Percentiles rank a stretch among this genome's conserved stretches.
Evolutionary conservation across 1,140 invertebrate species (phyloP).

Genomic region (Nomia melanderi): DNA sequence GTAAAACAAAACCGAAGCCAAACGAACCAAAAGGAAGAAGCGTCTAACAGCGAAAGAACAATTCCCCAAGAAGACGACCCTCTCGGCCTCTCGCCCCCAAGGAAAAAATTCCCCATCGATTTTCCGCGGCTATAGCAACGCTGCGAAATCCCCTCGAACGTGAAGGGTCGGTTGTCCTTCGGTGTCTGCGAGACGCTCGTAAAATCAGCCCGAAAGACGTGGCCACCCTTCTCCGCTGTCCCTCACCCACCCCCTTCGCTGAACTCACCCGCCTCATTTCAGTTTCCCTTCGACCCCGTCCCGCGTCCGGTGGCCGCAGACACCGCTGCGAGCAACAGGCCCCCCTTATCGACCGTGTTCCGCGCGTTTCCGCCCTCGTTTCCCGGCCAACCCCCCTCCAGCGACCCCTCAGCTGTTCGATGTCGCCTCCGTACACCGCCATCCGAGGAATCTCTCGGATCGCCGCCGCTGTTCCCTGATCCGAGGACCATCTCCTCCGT

Average conservation of each 20-base stretch:
- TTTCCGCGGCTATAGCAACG: slow-evolving; percentile 2
- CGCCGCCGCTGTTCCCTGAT: too few relatives aligned
- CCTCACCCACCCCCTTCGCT: background rate
- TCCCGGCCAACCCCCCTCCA: slow-evolving; percentile 22
- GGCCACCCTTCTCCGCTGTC: slow-evolving; percentile 3
- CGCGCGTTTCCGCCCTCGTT: slow-evolving; percentile 37
- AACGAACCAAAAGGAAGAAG: too few relatives aligned
- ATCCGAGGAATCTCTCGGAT: background rate
- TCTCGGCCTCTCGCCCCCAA: too few relatives aligned
- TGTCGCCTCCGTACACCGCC: background rate
- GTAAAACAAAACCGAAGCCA: too few relatives aligned
- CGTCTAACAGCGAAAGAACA: too few relatives aligned
- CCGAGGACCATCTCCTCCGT: too few relatives aligned
- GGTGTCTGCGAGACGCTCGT: slow-evolving; percentile 47
- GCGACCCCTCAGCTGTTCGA: slow-evolving; percentile 30
- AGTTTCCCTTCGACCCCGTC: background rate
- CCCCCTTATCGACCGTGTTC: slow-evolving; percentile 61
- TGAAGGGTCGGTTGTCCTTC: slow-evolving; percentile 19
- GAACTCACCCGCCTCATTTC: slow-evolving; percentile 23
- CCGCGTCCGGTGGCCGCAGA: slow-evolving; percentile 30
- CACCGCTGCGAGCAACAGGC: slow-evolving; percentile 59
- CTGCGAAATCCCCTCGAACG: background rate
- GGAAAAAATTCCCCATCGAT: slow-evolving; percentile 9
- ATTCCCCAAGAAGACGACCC: too few relatives aligned
- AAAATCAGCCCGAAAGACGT: slow-evolving; percentile 48